Percentiles rank a stretch among this genome's conserved stretches.
phyloP scores from a whole-genome alignment of 2,113 vertebrate species.

The Rhadina sibilatrix region DNA sequence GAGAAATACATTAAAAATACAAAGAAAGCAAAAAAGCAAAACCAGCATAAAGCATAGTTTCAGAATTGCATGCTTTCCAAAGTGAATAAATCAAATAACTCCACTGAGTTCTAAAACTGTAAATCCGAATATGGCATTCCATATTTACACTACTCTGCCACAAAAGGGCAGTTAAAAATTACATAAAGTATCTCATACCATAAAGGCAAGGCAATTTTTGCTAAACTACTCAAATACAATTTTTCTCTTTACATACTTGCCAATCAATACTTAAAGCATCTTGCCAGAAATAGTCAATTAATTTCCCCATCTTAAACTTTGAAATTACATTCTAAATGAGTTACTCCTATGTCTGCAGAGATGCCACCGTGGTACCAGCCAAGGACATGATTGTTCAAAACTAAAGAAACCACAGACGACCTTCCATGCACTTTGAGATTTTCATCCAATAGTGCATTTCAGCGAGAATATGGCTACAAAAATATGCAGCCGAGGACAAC shows the following conservation, averaged over 20 bases:
- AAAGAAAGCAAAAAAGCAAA: background rate
- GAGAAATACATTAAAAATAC: background rate
- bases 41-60: background rate
- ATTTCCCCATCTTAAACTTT: background rate
- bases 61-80: background rate
- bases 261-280: background rate
- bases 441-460: background rate
- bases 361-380: background rate
- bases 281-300: background rate
- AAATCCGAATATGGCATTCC: background rate
- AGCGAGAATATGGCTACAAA: background rate
- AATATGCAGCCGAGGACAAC: background rate
- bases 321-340: background rate
- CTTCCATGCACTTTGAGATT: background rate
- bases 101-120: background rate
- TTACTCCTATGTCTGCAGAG: background rate
- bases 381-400: background rate
- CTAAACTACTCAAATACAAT: background rate
- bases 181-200: background rate
- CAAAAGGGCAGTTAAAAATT: background rate
- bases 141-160: background rate
- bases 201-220: background rate
- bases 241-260: background rate
- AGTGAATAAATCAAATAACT: background rate
- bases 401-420: background rate